Evolutionary conservation across 2,113 vertebrate genomes (phyloP).

Genomic region (Isurus oxyrinchus): DNA sequence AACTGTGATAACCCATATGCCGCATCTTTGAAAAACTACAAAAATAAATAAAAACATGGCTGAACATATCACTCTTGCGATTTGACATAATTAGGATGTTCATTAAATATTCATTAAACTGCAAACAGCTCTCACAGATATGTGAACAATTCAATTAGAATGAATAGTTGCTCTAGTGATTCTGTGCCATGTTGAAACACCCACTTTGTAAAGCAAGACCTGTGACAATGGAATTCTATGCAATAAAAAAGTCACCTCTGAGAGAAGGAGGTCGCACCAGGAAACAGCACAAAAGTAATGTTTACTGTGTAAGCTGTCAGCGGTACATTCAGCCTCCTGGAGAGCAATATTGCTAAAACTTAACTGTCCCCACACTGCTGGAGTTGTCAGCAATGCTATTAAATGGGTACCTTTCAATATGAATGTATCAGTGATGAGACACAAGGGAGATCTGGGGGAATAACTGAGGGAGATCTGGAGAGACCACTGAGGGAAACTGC

Average conservation of each 20-base stretch:
- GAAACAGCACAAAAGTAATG: slow-evolving; percentile 42
- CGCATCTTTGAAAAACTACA: not conserved
- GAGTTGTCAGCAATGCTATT: not conserved
- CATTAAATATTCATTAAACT: slow-evolving; percentile 33
- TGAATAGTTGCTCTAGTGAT: not conserved
- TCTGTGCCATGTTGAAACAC: not conserved
- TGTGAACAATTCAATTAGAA: not conserved
- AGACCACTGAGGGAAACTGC: not conserved
- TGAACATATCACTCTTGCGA: not conserved
- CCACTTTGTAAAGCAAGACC: not conserved
- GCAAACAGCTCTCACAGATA: not conserved
- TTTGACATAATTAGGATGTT: slow-evolving; percentile 19
- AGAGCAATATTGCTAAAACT: slow-evolving; percentile 43
- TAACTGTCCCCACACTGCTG: slow-evolving; percentile 37
- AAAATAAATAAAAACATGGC: slow-evolving; percentile 11
- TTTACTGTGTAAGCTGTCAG: slow-evolving; percentile 47
- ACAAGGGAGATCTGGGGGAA: not conserved
- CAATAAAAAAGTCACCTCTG: not conserved
- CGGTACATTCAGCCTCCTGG: slow-evolving; percentile 40
- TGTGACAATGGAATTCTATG: not conserved
- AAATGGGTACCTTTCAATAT: not conserved
- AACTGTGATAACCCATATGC: not conserved
- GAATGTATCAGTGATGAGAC: not conserved
- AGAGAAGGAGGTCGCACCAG: slow-evolving; percentile 31
- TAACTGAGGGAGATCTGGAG: not conserved